Evolutionary conservation across 1,140 invertebrate species (phyloP).

Genomic region (Oncopodura yosiiana): DNA sequence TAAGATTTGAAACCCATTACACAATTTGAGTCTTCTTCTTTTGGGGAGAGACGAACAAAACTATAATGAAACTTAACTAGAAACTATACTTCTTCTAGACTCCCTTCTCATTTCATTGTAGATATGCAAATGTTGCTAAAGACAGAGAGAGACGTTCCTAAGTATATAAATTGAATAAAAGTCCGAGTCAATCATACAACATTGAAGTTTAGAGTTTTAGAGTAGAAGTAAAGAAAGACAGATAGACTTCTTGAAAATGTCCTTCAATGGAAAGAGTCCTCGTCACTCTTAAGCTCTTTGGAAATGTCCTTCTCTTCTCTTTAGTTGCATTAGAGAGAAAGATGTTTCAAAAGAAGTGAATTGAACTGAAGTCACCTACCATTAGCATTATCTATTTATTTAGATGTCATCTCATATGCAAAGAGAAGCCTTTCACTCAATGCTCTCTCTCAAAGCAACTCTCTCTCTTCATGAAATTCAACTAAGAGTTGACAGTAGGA

Average conservation of each 20-base stretch:
- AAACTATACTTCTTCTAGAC: no score
- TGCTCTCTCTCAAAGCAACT: neutral
- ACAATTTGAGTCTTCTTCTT: no score
- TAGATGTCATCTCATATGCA: slow-evolving; percentile 15
- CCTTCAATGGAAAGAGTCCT: neutral
- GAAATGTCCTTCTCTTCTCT: slow-evolving; percentile 4
- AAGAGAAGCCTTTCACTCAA: neutral
- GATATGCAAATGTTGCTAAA: no score
- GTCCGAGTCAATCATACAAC: slow-evolving; percentile 11
- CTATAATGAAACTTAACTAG: neutral
- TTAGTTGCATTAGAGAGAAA: neutral
- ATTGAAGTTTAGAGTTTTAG: slow-evolving; percentile 6
- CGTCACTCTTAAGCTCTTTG: neutral
- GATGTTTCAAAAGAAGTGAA: neutral
- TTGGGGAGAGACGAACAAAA: no score
- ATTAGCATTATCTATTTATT: slow-evolving; percentile 17
- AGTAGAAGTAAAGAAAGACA: neutral
- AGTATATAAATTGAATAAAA: slow-evolving; percentile 14
- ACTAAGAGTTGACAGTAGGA: neutral
- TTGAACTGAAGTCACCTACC: slow-evolving; percentile 10
- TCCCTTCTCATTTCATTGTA: no score
- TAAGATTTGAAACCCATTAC: no score
- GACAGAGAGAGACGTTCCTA: no score
- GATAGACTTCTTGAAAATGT: slow-evolving; percentile 1
- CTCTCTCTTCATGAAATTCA: neutral